phyloP scores from a whole-genome alignment of 2,797 vertebrate species.

The Sus cebifrons region DNA sequence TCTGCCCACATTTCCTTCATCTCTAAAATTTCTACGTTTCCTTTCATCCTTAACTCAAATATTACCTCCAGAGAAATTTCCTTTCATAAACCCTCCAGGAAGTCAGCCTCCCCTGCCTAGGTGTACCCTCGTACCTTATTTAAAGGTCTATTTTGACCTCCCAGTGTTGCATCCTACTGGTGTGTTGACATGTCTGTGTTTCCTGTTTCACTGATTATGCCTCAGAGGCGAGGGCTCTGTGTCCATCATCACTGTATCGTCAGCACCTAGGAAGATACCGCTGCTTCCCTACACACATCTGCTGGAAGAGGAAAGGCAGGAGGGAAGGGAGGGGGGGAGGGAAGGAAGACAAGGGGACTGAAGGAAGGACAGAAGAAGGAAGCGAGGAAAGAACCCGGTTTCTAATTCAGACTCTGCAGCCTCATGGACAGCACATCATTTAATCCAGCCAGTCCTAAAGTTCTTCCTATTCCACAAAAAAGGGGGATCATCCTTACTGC shows the following conservation, averaged over 20 bases:
- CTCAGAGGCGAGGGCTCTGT: not conserved
- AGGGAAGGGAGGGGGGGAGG: not conserved
- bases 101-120: too few relatives aligned
- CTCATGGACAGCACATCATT: not conserved
- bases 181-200: not conserved
- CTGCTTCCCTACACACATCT: not conserved
- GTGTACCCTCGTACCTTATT: too few relatives aligned
- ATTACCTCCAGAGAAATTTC: not conserved
- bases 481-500: not conserved
- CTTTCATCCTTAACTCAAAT: not conserved
- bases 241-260: not conserved
- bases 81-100: not conserved
- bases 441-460: conserved; percentile 16
- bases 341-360: not conserved
- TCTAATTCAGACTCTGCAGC: not conserved
- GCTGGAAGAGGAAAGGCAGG: not conserved
- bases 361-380: not conserved
- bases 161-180: not conserved
- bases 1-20: conserved; percentile 32
- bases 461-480: not conserved
- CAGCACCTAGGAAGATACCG: not conserved
- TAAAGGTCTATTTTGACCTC: not conserved
- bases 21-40: not conserved
- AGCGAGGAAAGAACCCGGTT: not conserved
- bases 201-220: not conserved